phyloP scores from a whole-genome alignment of 2,113 vertebrate genomes.

The Aleadryas rufinucha region DNA sequence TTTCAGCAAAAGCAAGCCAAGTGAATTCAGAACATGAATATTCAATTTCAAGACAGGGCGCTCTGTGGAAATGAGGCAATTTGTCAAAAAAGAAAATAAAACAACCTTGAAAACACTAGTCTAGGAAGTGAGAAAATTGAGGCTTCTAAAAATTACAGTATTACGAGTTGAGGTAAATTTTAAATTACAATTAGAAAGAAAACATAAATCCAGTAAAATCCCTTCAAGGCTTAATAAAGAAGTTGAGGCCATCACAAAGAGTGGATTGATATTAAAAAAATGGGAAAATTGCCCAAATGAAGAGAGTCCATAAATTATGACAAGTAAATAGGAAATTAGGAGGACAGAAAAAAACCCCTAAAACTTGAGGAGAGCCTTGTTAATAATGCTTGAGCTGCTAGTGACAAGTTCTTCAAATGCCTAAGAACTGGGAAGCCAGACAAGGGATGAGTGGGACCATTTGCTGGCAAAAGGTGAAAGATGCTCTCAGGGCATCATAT shows the following conservation, averaged over 20 bases:
- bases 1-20: slow-evolving; percentile 1
- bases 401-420: background rate
- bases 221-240: background rate
- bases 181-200: background rate
- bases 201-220: background rate
- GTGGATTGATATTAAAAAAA: background rate
- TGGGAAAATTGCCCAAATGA: background rate
- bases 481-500: fast-evolving
- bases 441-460: background rate
- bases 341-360: background rate
- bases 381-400: background rate
- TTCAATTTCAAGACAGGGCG: background rate
- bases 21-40: slow-evolving; percentile 8
- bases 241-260: background rate
- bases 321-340: background rate
- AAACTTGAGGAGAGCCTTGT: background rate
- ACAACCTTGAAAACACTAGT: background rate
- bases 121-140: background rate
- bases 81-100: background rate
- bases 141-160: background rate
- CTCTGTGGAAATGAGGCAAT: background rate
- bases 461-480: background rate
- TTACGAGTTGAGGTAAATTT: background rate
- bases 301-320: background rate
- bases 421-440: background rate